Base-by-base conservation (phyloP, 2,888 invertebrate genomes). In the Philaethria dido region DNA sequence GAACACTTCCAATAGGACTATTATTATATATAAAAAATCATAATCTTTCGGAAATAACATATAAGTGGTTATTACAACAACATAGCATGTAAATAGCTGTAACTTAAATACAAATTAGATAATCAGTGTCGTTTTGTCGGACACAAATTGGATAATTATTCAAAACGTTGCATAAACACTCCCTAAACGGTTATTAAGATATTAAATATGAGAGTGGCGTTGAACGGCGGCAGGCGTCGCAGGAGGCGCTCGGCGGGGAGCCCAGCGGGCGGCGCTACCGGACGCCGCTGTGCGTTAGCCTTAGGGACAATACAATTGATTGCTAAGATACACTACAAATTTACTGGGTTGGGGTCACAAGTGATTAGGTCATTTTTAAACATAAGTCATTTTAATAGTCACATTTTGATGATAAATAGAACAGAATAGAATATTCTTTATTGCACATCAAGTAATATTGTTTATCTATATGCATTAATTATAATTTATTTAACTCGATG, bases 131-230 rank as follows among this genome's bases (percentile, higher is more conserved):
- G 75, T 80, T 77, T 80, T 79, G 79, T 80, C 79, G 75, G 74
- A 78, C 78, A 81, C 77, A 80, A 80, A 82, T 83, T 85, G 80
- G 77, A 80, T 87, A 83, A 89, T 88, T 88, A 86, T 84, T 83
- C 79, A 81, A 82, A 84, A 80, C 81, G 82, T 80, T 82, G 83
- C 80, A 78, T 85, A 83, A 86, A 83, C 80, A 77, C 75, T 80
- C 85, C 82, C 86, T 86, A 85, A 91, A 84, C 81, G 83, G 85
- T 88, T 90, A 92, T 92, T 90, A 90, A 88, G 91, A 88, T 91
- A 90, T 91, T 89, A 91, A 78, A 88, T 88, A 89, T 87, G 82
- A 81, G 71, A 64, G 73, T 75, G 76, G 79, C 74, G 75, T 42
- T 52, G 62, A 20, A 60, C 60, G 69, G 64, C 57, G 72, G 68